phyloP scores from a whole-genome alignment of 2,113 vertebrate species.

The Tylochromis polylepis region DNA sequence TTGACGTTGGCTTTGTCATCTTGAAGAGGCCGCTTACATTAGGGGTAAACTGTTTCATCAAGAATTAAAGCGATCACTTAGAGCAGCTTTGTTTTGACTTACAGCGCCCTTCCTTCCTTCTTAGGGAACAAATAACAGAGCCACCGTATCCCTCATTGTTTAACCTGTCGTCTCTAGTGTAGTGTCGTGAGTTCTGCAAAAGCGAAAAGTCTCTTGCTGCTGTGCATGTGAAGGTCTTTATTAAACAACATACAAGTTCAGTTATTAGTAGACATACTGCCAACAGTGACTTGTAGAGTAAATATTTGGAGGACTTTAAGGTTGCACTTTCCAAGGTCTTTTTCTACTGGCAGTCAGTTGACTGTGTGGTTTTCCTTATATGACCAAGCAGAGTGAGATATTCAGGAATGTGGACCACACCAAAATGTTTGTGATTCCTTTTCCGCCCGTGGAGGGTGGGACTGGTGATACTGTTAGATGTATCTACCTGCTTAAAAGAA shows the following conservation, averaged over 20 bases:
- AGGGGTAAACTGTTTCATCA: not conserved
- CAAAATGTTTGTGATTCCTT: not conserved
- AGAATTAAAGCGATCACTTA: not conserved
- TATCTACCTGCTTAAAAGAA: not conserved
- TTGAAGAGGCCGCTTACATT: not conserved
- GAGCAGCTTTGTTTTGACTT: not conserved
- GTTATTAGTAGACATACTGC: not conserved
- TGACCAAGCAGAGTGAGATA: not conserved
- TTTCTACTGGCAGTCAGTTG: not conserved
- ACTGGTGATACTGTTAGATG: not conserved
- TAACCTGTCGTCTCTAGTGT: not conserved
- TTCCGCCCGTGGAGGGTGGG: not conserved
- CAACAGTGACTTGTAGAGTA: not conserved
- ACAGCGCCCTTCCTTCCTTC: not conserved
- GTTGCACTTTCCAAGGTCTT: not conserved
- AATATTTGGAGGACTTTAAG: slow-evolving; percentile 21
- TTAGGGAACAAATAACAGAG: not conserved
- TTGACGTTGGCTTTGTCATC: not conserved
- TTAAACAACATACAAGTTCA: not conserved
- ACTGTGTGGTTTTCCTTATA: not conserved
- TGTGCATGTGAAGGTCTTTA: not conserved
- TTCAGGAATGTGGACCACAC: not conserved
- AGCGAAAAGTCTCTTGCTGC: not conserved
- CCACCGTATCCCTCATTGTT: not conserved
- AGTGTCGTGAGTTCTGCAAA: not conserved